phyloP scores from a whole-genome alignment of 2,113 vertebrate species.

The Condylura cristata region DNA sequence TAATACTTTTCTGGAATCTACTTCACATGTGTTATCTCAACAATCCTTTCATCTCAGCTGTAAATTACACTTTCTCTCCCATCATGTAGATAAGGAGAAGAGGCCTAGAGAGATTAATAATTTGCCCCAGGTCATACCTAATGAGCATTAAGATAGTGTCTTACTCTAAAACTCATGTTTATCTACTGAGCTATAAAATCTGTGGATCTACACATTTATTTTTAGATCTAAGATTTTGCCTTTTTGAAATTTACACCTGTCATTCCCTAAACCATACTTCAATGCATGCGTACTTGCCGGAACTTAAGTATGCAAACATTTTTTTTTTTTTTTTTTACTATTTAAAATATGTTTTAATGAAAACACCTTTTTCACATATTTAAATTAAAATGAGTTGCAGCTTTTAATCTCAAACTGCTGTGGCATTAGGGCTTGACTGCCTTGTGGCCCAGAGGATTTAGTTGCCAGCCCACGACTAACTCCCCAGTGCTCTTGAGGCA shows the following conservation, averaged over 20 bases:
- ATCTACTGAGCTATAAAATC: neutral
- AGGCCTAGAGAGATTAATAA: neutral
- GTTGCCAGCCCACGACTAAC: too few relatives aligned
- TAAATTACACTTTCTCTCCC: neutral
- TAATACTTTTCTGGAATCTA: neutral
- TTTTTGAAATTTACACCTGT: conserved; percentile 22
- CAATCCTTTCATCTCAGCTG: neutral
- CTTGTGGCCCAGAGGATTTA: neutral
- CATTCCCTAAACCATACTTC: neutral
- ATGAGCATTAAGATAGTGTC: neutral
- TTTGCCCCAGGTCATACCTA: neutral
- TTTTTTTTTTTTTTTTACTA: too few relatives aligned
- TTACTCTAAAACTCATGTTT: conserved; percentile 1
- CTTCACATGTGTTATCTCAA: neutral
- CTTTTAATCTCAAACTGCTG: neutral
- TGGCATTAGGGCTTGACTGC: too few relatives aligned
- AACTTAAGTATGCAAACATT: conserved; percentile 14
- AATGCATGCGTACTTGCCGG: conserved; percentile 1
- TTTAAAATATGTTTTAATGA: too few relatives aligned
- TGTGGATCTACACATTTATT: neutral
- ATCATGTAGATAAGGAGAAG: conserved; percentile 25
- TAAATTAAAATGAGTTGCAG: too few relatives aligned
- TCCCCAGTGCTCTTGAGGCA: too few relatives aligned
- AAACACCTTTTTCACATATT: too few relatives aligned
- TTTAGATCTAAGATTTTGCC: neutral